phyloP scores from a whole-genome alignment of 2,113 vertebrate genomes.

The Thunnus thynnus region DNA sequence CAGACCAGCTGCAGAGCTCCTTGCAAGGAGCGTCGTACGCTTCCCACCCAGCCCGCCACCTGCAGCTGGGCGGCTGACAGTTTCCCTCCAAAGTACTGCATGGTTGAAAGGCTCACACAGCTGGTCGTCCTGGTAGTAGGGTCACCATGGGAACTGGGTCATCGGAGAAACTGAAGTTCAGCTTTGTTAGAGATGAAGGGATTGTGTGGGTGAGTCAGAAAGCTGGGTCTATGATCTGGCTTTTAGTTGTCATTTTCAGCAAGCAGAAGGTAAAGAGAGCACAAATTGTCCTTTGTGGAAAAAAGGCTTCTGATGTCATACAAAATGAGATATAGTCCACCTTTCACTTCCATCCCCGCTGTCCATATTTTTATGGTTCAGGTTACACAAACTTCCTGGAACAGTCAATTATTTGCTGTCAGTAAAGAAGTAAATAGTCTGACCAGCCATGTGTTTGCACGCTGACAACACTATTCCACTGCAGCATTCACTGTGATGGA shows the following conservation, averaged over 20 bases:
- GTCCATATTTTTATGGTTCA: constrained; percentile 28
- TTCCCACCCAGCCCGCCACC: constrained; percentile 91
- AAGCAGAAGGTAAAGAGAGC: neutral
- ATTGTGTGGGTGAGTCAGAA: constrained; percentile 33
- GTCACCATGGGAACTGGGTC: constrained; percentile 64
- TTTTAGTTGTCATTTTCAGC: constrained; percentile 34
- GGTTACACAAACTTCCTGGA: constrained; percentile 34
- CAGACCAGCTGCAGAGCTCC: constrained; percentile 89
- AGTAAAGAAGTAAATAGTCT: constrained; percentile 42
- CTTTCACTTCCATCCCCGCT: constrained; percentile 22
- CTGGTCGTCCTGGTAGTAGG: constrained; percentile 3
- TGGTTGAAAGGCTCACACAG: constrained; percentile 66
- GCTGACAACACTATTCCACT: constrained; percentile 35
- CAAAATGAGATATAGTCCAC: constrained; percentile 10
- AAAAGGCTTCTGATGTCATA: constrained; percentile 21
- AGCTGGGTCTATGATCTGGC: constrained; percentile 14
- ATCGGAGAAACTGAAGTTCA: constrained; percentile 32
- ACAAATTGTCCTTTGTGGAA: constrained; percentile 21
- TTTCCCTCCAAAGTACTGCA: constrained; percentile 95
- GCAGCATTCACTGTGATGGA: constrained; percentile 34
- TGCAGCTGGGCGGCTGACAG: constrained; percentile 91
- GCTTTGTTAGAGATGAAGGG: constrained; percentile 30
- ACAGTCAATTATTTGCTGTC: constrained; percentile 34
- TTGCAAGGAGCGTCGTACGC: constrained; percentile 89
- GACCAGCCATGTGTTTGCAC: constrained; percentile 47